phyloP scores from a whole-genome alignment of 2,113 vertebrate species.

The Potamarius usumacintae region DNA sequence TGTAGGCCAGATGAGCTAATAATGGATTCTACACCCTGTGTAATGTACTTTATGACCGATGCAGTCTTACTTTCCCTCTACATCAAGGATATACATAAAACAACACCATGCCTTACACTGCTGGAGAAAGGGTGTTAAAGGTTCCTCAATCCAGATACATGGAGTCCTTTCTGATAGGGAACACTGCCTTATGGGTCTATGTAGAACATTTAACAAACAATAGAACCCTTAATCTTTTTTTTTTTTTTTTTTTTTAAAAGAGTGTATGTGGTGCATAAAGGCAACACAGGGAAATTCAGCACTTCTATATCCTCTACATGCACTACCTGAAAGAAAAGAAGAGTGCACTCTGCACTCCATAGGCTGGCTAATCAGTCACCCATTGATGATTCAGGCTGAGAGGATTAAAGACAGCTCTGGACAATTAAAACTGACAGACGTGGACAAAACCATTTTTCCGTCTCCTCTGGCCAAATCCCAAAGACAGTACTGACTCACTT shows the following conservation, averaged over 20 bases:
- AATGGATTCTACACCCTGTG: neutral
- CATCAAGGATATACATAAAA: neutral
- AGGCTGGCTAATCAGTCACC: neutral
- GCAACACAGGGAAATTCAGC: neutral
- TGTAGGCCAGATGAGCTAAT: too few relatives aligned
- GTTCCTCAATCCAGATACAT: neutral
- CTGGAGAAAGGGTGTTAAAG: neutral
- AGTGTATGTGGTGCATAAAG: neutral
- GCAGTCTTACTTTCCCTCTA: neutral
- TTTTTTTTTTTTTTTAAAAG: too few relatives aligned
- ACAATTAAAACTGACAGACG: neutral
- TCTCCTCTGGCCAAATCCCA: neutral
- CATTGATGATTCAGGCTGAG: neutral
- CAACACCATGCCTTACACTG: neutral
- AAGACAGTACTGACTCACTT: neutral
- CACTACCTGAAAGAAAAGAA: neutral
- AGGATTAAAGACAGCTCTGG: constrained; percentile 7
- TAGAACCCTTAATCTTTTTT: neutral
- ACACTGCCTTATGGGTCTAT: neutral
- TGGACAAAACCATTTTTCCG: neutral
- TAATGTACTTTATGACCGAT: neutral
- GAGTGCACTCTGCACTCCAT: neutral
- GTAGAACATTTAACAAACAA: neutral
- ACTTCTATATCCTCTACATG: neutral
- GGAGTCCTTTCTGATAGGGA: neutral